Evolutionary conservation across 2,888 invertebrate species (phyloP), one percentile per base, ranked within the genome.

Genomic region (Labia minor): DNA sequence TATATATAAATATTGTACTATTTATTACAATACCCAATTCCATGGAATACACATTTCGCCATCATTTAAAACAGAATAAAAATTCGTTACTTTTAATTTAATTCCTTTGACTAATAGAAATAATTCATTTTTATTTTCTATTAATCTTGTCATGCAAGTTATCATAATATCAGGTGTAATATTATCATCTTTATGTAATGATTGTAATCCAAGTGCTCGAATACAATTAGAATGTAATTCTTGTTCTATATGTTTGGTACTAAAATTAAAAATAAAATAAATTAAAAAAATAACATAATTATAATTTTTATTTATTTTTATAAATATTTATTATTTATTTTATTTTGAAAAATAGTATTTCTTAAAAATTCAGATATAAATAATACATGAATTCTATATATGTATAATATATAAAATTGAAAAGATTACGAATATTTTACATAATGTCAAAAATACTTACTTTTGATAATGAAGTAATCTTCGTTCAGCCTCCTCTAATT

Each of bases 1-100:
- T n/a, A n/a, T n/a, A n/a, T n/a, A n/a, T n/a, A n/a, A n/a, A n/a
- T n/a, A n/a, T n/a, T n/a, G n/a, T n/a, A n/a, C n/a, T n/a, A n/a
- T n/a, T n/a, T 26, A 20, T 76, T 73, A 81, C 70, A 82, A 79
- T 76, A 85, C 85, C 83, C 90, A 95, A 78, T 95, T 89, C 95
- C 95, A 95, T 18, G 95, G 95, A 76, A 95, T 88, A 75, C 94
- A 95, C 66, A 95, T 83, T 67, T 90, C 88, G 0, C 96, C 96
- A 77, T 95, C 95, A 0, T 88, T 87, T 75, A 94, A 81, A 64
- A 96, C 89, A 0, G 94, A 92, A 76, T 94, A 95, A 78, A 94
- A 95, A 75, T 92, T 92, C 0, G 94, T 90, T 66, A 95, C 86
- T 76, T 87, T 87, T 1, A 96, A 78, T 72, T 87, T 85, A 64